phyloP scores from a whole-genome alignment of 2,113 vertebrate species.

The Dipodomys merriami region DNA sequence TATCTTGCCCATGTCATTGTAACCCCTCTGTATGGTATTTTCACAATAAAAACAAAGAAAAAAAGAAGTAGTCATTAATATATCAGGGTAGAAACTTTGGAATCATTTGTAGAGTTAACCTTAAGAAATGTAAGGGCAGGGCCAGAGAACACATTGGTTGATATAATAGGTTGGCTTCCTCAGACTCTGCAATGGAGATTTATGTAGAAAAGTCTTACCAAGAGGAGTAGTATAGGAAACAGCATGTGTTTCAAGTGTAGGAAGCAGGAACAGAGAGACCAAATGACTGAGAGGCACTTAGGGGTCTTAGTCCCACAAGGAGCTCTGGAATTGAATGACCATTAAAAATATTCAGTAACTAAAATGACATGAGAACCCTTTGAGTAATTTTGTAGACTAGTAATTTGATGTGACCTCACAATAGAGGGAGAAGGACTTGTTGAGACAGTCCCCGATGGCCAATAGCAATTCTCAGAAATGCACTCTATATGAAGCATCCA shows the following conservation, averaged over 20 bases:
- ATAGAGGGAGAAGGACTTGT: neutral
- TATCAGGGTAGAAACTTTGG: neutral
- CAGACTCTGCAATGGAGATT: neutral
- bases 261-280: neutral
- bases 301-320: neutral
- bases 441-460: neutral
- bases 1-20: no score
- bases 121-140: neutral
- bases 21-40: no score
- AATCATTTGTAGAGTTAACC: neutral
- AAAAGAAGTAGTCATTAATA: neutral
- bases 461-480: neutral
- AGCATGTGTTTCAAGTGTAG: neutral
- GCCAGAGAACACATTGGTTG: neutral
- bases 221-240: neutral
- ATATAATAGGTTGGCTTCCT: neutral
- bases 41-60: no score
- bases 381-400: neutral
- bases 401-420: neutral
- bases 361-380: neutral
- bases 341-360: neutral
- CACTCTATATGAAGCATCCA: neutral
- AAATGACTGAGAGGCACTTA: neutral
- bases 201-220: neutral
- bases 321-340: neutral